These are phyloP conservation scores for Catostomus latipinnis DNA, from an alignment of 2,797 vertebrate species.

Conservation along the genomic window DNA sequence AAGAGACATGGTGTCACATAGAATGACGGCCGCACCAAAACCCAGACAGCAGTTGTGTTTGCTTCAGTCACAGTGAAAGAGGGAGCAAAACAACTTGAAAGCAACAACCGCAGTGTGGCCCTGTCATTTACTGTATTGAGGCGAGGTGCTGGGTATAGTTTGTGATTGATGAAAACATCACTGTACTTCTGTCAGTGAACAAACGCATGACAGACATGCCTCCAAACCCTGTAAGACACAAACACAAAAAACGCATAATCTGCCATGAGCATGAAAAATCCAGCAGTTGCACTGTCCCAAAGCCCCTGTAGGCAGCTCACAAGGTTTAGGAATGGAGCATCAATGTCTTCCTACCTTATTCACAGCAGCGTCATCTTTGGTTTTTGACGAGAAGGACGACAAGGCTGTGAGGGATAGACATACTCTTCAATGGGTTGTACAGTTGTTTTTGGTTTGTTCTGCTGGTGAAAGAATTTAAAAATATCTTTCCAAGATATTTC, in stretches of 20 bases:
- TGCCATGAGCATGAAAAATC: not conserved
- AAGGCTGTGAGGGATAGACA: too few species aligned
- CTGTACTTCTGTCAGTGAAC: conserved; percentile 2
- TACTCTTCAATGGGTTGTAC: too few species aligned
- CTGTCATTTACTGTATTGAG: conserved; percentile 38
- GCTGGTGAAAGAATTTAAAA: too few species aligned
- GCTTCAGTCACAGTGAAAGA: conserved; percentile 19
- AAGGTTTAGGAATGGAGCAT: too few species aligned
- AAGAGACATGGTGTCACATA: conserved; percentile 25
- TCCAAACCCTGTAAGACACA: conserved; percentile 25
- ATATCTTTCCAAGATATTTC: too few species aligned
- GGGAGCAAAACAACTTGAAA: conserved; percentile 34
- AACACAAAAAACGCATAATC: conserved; percentile 16
- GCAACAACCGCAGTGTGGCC: conserved; percentile 25
- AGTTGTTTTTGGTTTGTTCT: too few species aligned
- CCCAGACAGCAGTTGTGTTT: conserved; percentile 27
- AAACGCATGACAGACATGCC: not conserved
- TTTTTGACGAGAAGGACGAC: too few species aligned
- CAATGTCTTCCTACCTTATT: too few species aligned
- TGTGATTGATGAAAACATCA: conserved; percentile 44
- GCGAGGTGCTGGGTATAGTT: conserved; percentile 24
- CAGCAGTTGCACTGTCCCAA: conserved; percentile 3
- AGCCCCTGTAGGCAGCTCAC: not conserved
- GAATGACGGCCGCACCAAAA: conserved; percentile 11
- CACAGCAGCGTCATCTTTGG: too few species aligned